Evolutionary conservation across 2,797 vertebrate genomes (phyloP).

Genomic region (Dicrostonyx torquatus): DNA sequence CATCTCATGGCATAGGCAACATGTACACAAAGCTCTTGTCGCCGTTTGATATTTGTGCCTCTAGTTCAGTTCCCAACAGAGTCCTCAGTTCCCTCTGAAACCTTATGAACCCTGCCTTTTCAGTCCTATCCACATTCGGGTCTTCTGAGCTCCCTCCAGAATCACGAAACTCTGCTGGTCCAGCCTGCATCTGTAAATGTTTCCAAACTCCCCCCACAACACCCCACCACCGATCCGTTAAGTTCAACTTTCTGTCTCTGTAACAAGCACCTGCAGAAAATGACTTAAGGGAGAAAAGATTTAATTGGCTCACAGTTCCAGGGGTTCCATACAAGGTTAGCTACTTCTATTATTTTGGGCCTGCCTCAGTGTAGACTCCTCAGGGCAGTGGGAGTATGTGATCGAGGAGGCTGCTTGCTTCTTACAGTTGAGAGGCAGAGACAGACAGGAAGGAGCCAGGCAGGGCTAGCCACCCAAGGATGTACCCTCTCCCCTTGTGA

Average conservation of each 20-base stretch:
- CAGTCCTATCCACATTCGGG: too few relatives aligned
- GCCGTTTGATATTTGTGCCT: neutral
- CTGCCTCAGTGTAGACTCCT: neutral
- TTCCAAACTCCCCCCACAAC: neutral
- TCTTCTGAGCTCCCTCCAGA: neutral
- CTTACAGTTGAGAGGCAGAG: neutral
- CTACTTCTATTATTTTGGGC: neutral
- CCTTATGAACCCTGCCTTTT: neutral
- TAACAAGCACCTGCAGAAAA: neutral
- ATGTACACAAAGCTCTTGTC: neutral
- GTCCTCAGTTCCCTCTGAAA: neutral
- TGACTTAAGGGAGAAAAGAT: neutral
- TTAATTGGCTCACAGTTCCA: neutral
- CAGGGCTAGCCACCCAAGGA: neutral
- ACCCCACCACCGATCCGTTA: neutral
- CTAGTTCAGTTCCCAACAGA: neutral
- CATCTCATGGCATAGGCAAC: neutral
- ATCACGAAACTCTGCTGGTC: neutral
- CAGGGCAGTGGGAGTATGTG: neutral
- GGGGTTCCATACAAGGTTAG: neutral
- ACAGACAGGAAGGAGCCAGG: neutral
- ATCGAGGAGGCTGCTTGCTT: too few relatives aligned
- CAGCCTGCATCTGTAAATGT: neutral
- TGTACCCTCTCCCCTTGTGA: neutral
- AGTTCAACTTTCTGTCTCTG: neutral